A percentile compares a stretch with the other conserved stretches of the same genome.
Evolutionary conservation across 2,888 invertebrate species (phyloP).

Genomic region (Ommatoiulus sabulosus): DNA sequence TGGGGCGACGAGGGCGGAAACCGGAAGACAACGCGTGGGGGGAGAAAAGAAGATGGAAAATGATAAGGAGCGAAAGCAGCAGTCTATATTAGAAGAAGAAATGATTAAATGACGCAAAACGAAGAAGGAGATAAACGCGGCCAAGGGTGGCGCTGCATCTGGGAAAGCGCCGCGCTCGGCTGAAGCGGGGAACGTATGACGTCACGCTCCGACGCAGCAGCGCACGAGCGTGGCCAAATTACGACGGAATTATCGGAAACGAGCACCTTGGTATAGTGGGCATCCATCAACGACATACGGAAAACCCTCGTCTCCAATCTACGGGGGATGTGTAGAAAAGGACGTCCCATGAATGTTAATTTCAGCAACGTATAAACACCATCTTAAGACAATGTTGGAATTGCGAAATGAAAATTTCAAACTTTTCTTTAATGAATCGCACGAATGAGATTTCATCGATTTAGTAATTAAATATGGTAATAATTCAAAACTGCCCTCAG

Average conservation of each 20-base stretch:
- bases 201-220: neutral
- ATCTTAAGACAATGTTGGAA: too few relatives aligned
- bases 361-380: too few relatives aligned
- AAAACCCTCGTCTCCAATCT: too few relatives aligned
- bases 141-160: neutral
- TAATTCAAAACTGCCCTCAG: too few relatives aligned
- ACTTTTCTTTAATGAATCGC: too few relatives aligned
- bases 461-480: too few relatives aligned
- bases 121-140: neutral
- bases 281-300: too few relatives aligned
- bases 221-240: conserved; percentile 35
- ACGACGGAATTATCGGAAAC: conserved; percentile 1
- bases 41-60: conserved; percentile 10
- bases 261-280: neutral
- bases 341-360: too few relatives aligned
- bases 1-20: neutral
- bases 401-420: too few relatives aligned
- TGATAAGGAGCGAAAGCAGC: conserved; percentile 35
- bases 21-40: neutral
- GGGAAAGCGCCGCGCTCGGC: neutral
- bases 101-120: conserved; percentile 43
- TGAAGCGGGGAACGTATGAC: neutral
- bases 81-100: conserved; percentile 43
- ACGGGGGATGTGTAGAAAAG: too few relatives aligned
- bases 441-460: too few relatives aligned